These are phyloP conservation scores for Helicorthomorpha holstii DNA, from an alignment of 1,140 invertebrate genomes.

Conservation along the genomic window DNA sequence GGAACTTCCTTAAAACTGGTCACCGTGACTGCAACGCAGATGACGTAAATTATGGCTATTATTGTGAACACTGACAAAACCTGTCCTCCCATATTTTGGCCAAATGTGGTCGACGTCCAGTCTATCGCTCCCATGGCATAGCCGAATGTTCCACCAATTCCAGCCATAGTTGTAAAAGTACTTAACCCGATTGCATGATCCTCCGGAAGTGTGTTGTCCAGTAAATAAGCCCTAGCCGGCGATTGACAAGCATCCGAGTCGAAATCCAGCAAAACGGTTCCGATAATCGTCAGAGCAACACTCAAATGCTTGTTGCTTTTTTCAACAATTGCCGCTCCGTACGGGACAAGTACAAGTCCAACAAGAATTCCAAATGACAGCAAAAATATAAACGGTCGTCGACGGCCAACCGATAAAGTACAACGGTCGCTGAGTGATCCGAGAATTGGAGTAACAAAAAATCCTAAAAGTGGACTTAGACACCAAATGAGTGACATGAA, in stretches of 20 bases:
- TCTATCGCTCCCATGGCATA: conserved; percentile 83
- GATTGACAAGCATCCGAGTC: conserved; percentile 92
- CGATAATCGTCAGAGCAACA: conserved; percentile 48
- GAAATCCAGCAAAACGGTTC: conserved; percentile 85
- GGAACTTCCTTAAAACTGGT: conserved; percentile 80
- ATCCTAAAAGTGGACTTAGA: conserved; percentile 72
- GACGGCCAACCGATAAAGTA: conserved; percentile 52
- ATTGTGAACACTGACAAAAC: conserved; percentile 76
- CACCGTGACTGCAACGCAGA: conserved; percentile 58
- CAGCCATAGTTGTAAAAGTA: conserved; percentile 92
- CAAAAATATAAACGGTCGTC: conserved; percentile 78
- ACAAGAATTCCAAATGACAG: conserved; percentile 75
- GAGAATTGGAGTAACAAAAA: conserved; percentile 79
- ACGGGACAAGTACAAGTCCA: conserved; percentile 24
- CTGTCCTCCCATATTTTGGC: conserved; percentile 61
- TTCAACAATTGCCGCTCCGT: background rate
- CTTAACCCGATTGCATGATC: conserved; percentile 83
- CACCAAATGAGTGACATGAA: conserved; percentile 94
- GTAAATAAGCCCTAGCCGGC: conserved; percentile 74
- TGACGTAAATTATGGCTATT: conserved; percentile 67
- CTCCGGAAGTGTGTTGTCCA: conserved; percentile 82
- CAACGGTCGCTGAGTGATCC: conserved; percentile 85
- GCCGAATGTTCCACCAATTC: conserved; percentile 80
- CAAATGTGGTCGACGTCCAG: conserved; percentile 71
- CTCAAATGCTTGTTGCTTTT: background rate